Base-by-base conservation (phyloP, 2,797 vertebrate species). In the Falco naumanni region DNA sequence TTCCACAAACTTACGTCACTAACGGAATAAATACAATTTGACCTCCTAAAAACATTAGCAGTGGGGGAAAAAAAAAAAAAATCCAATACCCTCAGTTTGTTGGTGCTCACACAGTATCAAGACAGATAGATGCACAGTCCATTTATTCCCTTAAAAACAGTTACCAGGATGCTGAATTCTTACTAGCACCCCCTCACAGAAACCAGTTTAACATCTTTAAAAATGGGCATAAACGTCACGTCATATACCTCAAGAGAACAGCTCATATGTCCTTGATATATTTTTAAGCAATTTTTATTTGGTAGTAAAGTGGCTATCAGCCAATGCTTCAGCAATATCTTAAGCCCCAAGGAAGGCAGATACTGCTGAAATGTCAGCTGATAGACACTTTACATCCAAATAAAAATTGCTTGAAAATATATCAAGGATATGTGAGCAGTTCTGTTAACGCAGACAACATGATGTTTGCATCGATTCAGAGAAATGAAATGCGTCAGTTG, bases 251-350 rank as follows among this genome's bases (percentile, higher is more conserved):
- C 57, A 66, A 68, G 86, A 95, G 81, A 97, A 78, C 29, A 29
- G 84, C 76, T 94, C 45, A 2, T 29, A 45, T 69, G 95, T 76
- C 96, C 94, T 96, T 97, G 95, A 97, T 97, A 82, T 78, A 95
- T 94, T 96, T 80, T 89, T 80, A 83, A 96, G 84, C 72, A 83
- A 87, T 96, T 96, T 92, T 96, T 96, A 95, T 97, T 97, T 94
- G 84, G 86, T 81, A 96, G 96, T 77, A 84, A 93, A 97, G 97
- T 96, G 95, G 89, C 94, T 87, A 96, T 88, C 80, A 95, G 92
- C 89, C 89, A 93, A 93, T 39, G 53, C 96, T 95, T 94, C 94
- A 93, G 96, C 96, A 91, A 88, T 93, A 86, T 28, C 94, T 92
- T 82, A 78, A 97, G 76, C 90, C 93, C 95, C 41, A 24, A 97